Percentiles rank a stretch among this genome's conserved stretches.
These are phyloP conservation scores for Alsophila aescularia DNA, from an alignment of 2,888 invertebrate species.

Conservation along the genomic window DNA sequence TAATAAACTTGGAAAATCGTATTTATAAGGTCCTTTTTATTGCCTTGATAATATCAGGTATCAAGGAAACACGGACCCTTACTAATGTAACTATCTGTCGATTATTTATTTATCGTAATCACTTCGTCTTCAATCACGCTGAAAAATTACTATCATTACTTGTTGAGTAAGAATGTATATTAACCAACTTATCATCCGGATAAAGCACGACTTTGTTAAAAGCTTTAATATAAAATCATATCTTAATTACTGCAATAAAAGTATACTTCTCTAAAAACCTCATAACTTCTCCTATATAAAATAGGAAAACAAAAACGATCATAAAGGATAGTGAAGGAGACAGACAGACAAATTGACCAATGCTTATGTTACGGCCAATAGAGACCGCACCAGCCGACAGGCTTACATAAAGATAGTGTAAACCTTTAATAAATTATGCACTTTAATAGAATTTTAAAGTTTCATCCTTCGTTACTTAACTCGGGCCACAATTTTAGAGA, in stretches of 20 bases:
- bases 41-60: too few relatives aligned
- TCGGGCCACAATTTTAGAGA: constrained; percentile 45
- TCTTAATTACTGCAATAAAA: constrained; percentile 82
- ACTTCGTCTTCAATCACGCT: constrained; percentile 43
- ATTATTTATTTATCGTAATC: constrained; percentile 14
- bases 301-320: constrained; percentile 71
- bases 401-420: constrained; percentile 52
- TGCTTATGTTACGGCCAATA: constrained; percentile 63
- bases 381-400: constrained; percentile 52
- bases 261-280: constrained; percentile 70
- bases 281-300: constrained; percentile 72
- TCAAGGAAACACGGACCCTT: too few relatives aligned
- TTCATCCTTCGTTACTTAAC: constrained; percentile 51
- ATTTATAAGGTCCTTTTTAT: too few relatives aligned
- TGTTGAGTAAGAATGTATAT: constrained; percentile 11
- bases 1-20: too few relatives aligned
- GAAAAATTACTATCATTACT: constrained; percentile 4
- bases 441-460: constrained; percentile 61
- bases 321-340: constrained; percentile 60
- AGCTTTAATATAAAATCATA: constrained; percentile 73
- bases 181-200: constrained; percentile 43
- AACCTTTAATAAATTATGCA: constrained; percentile 69
- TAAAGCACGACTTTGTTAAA: constrained; percentile 65
- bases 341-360: constrained; percentile 70
- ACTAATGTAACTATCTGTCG: too few relatives aligned